A percentile compares a stretch with the other conserved stretches of the same genome.
Conservation (phyloP, 2,797 vertebrate genomes). For the Falco novaeseelandiae region DNA sequence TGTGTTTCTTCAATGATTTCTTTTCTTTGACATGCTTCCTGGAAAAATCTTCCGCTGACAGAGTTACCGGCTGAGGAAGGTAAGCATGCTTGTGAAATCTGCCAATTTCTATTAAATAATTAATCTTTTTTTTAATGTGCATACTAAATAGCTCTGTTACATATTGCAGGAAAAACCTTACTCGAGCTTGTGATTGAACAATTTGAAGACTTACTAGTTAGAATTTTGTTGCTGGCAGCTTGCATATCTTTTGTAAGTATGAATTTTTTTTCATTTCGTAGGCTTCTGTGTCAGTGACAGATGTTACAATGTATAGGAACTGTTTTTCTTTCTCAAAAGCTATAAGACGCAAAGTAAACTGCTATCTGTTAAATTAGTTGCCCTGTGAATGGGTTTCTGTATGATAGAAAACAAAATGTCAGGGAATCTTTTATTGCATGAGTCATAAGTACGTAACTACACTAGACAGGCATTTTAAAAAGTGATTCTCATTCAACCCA, state of each 20-base stretch:
- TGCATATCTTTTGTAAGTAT: conserved; percentile 99
- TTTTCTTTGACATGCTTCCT: conserved; percentile 44
- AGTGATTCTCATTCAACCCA: background rate
- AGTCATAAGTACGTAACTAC: background rate
- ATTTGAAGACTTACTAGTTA: conserved; percentile 98
- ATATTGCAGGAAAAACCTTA: conserved; percentile 91
- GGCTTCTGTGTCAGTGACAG: background rate
- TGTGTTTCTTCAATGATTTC: conserved; percentile 11
- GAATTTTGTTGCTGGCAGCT: conserved; percentile 96
- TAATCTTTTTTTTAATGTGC: background rate
- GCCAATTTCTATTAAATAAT: background rate
- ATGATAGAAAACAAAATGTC: background rate
- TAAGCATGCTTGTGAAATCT: conserved; percentile 67
- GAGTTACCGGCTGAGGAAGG: conserved; percentile 98
- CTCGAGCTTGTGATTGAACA: conserved; percentile 96
- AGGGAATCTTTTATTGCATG: background rate
- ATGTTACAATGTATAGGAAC: background rate
- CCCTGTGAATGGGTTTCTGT: background rate
- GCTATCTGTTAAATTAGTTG: background rate
- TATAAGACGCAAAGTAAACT: background rate
- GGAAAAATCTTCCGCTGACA: conserved; percentile 73
- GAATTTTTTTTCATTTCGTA: background rate
- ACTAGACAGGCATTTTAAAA: background rate
- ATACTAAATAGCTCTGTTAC: conserved; percentile 20
- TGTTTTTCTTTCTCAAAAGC: background rate